phyloP scores from a whole-genome alignment of 2,797 vertebrate genomes.

The Darevskia nairensis region DNA sequence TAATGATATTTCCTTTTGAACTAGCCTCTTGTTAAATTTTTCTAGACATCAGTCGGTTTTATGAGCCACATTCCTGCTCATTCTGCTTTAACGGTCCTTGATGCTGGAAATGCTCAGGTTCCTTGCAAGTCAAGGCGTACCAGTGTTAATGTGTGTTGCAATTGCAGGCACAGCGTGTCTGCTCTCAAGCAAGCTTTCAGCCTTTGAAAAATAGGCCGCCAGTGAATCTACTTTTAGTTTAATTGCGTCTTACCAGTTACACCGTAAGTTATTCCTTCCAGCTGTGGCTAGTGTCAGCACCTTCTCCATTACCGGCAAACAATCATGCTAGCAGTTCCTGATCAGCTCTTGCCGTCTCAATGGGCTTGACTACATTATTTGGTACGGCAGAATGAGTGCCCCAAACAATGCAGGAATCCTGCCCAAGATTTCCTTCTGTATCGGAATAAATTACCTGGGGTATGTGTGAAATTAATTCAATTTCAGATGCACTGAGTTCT shows the following conservation, averaged over 20 bases:
- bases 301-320: slow-evolving; percentile 39
- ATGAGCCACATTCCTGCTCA: slow-evolving; percentile 13
- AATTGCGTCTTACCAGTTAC: slow-evolving; percentile 54
- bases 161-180: slow-evolving; percentile 26
- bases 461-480: slow-evolving; percentile 1
- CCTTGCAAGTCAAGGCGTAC: neutral
- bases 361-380: slow-evolving; percentile 10
- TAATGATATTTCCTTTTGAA: slow-evolving; percentile 59
- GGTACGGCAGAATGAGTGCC: slow-evolving; percentile 11
- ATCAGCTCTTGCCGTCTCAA: neutral
- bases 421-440: neutral
- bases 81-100: neutral
- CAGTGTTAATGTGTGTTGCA: slow-evolving; percentile 18
- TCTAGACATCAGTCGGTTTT: neutral
- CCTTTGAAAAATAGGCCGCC: slow-evolving; percentile 43
- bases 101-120: neutral
- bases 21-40: slow-evolving; percentile 17
- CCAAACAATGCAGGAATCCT: neutral
- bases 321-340: neutral
- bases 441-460: neutral
- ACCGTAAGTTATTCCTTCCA: slow-evolving; percentile 44
- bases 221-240: slow-evolving; percentile 44
- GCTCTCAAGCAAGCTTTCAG: slow-evolving; percentile 30
- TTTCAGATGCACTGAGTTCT: neutral
- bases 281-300: slow-evolving; percentile 46